Percentiles rank a stretch among this genome's conserved stretches.
phyloP scores from a whole-genome alignment of 2,888 invertebrate genomes.

The Himalopsyche anomala region DNA sequence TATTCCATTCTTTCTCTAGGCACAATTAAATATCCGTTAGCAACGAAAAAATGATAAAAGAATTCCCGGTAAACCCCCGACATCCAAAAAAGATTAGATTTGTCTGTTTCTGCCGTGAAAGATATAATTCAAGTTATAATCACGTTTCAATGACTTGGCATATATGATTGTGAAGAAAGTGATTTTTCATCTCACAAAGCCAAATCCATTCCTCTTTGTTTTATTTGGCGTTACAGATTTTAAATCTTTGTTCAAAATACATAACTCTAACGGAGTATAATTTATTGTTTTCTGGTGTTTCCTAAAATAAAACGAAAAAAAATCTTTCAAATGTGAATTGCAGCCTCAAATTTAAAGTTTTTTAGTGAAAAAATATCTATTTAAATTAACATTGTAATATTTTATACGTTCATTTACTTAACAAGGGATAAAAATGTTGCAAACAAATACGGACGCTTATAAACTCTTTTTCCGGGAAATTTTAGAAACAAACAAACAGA shows the following conservation, averaged over 20 bases:
- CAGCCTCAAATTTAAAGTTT: too few relatives aligned
- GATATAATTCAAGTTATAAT: conserved; percentile 26
- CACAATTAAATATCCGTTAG: conserved; percentile 12
- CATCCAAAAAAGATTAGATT: conserved; percentile 19
- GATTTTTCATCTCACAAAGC: conserved; percentile 11
- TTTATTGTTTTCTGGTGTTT: conserved; percentile 6
- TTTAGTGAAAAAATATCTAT: too few relatives aligned
- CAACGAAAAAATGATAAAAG: not conserved
- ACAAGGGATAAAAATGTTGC: too few relatives aligned
- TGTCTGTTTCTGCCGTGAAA: not conserved
- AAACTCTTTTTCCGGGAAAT: too few relatives aligned
- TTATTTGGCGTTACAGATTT: conserved; percentile 10
- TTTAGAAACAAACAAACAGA: too few relatives aligned
- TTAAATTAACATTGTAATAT: too few relatives aligned
- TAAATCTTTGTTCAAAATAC: conserved; percentile 21
- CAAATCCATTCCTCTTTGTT: not conserved
- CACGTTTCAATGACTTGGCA: conserved; percentile 16
- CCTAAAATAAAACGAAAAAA: not conserved
- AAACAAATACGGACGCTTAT: too few relatives aligned
- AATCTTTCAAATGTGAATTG: not conserved
- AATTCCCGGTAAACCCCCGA: conserved; percentile 17
- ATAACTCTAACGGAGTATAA: not conserved
- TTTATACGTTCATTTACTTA: too few relatives aligned
- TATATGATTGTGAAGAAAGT: conserved; percentile 16
- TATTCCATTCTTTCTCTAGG: not conserved